Base-by-base conservation (phyloP, 2,797 vertebrate species). In the Sebastes ruberrimus region DNA sequence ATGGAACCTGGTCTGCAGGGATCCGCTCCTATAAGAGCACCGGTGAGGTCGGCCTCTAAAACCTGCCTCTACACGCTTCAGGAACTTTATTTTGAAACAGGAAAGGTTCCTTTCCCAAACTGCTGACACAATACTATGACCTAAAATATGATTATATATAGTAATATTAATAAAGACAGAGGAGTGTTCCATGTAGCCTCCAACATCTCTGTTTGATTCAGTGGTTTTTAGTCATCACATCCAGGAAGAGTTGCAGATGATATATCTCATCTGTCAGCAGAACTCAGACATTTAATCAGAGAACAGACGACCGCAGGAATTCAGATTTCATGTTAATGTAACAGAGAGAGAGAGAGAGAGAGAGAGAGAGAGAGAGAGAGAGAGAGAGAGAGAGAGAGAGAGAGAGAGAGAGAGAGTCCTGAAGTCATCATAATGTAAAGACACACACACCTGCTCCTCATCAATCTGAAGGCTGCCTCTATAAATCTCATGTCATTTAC, bases 401-500 rank as follows among this genome's bases (percentile, higher is more conserved):
- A 27, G 27, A 42, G 38, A 42, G 14, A 55, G 10, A 46, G 16
- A 46, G 42, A 42, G 23, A 53, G 22, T 87, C 70, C 84, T 76
- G 57, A 46, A 46, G 42, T 71, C 14, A 65, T 71, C 32, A 28
- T 60, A 72, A 84, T 74, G 61, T 67, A 52, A 55, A 73, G 6
- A 80, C 76, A 81, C 55, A 73, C 60, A 76, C 57, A 74, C 67
- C 76, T 76, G 79, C 81, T 86, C 55, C 84, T 88, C 77, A 88
- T 92, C 84, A 61, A 74, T 86, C 69, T 83, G 52, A 86, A 87
- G 59, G 84, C 62, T 35, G 73, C 42, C 16, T 35, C 85, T 67
- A 86, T 89, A 88, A 77, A 91, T 91, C 86, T 82, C 68, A 13
- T 70, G 71, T 83, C 71, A 86, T 91, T 85, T 87, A 22, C 27